Percentiles rank a stretch among this genome's conserved stretches.
Evolutionary conservation across 1,140 invertebrate genomes (phyloP).

Genomic region (Ephestia elutella): DNA sequence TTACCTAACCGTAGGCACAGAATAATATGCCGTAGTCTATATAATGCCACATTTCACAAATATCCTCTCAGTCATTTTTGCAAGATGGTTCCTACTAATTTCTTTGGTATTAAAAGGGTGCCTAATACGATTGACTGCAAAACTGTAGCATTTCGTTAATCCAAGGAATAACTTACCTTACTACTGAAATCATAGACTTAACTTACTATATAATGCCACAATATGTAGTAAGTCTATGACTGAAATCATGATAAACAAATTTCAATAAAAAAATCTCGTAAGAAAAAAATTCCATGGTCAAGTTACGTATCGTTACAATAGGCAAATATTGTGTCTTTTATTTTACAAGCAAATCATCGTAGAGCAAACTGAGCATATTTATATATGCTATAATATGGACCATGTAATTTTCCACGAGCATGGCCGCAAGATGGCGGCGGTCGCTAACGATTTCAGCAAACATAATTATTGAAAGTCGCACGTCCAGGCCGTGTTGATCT

Average conservation of each 20-base stretch:
- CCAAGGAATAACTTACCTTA: too few relatives aligned
- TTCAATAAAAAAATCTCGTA: neutral
- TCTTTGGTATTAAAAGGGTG: too few relatives aligned
- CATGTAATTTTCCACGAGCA: slow-evolving; percentile 48
- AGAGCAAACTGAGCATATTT: neutral
- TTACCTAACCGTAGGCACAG: too few relatives aligned
- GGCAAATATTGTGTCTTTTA: slow-evolving; percentile 5
- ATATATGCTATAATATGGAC: slow-evolving; percentile 5
- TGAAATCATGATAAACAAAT: neutral
- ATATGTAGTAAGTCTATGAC: too few relatives aligned
- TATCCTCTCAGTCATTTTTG: too few relatives aligned
- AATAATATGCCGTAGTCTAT: too few relatives aligned
- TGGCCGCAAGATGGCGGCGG: slow-evolving; percentile 47
- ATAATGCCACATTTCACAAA: too few relatives aligned
- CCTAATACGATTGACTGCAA: too few relatives aligned
- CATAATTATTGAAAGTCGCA: slow-evolving; percentile 69
- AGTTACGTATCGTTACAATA: neutral
- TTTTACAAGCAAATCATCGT: slow-evolving; percentile 9
- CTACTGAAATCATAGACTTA: too few relatives aligned
- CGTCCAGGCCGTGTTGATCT: slow-evolving; percentile 51
- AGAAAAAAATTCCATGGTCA: neutral
- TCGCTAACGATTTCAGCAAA: slow-evolving; percentile 59
- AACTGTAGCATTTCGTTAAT: too few relatives aligned
- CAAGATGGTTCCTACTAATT: too few relatives aligned
- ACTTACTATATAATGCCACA: too few relatives aligned